Evolutionary conservation across 2,113 vertebrate genomes (phyloP).

Genomic region (Gila orcuttii): DNA sequence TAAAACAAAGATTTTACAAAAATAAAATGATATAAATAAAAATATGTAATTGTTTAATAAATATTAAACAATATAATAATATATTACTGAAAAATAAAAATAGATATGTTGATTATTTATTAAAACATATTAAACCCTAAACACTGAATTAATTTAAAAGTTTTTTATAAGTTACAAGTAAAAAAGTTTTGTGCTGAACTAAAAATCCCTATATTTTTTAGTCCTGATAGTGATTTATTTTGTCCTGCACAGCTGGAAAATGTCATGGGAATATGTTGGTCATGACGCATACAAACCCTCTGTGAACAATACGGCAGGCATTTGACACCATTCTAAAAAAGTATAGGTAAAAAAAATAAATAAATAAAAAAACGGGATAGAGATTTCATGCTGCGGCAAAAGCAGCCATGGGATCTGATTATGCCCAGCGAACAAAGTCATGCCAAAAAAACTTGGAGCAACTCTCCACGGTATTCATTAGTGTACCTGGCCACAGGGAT

Average conservation of each 20-base stretch:
- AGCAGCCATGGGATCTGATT: constrained; percentile 59
- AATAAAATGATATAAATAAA: too few relatives aligned
- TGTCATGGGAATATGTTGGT: background rate
- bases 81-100: too few relatives aligned
- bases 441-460: constrained; percentile 68
- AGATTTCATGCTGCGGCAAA: background rate
- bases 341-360: too few relatives aligned
- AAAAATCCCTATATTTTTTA: background rate
- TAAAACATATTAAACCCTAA: too few relatives aligned
- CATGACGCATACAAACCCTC: background rate
- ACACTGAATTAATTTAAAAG: too few relatives aligned
- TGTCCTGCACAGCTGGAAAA: background rate
- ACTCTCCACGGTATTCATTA: constrained; percentile 75
- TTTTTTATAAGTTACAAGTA: too few relatives aligned
- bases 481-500: constrained; percentile 76
- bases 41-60: too few relatives aligned
- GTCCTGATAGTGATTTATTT: background rate
- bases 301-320: background rate
- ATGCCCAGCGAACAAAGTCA: constrained; percentile 59
- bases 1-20: too few relatives aligned
- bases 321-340: background rate
- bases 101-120: too few relatives aligned
- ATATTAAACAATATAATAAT: too few relatives aligned
- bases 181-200: too few relatives aligned
- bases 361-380: background rate